Percentiles rank a stretch among this genome's conserved stretches.
Conservation (phyloP, 2,888 invertebrate species). For the Ichneumon xanthorius region DNA sequence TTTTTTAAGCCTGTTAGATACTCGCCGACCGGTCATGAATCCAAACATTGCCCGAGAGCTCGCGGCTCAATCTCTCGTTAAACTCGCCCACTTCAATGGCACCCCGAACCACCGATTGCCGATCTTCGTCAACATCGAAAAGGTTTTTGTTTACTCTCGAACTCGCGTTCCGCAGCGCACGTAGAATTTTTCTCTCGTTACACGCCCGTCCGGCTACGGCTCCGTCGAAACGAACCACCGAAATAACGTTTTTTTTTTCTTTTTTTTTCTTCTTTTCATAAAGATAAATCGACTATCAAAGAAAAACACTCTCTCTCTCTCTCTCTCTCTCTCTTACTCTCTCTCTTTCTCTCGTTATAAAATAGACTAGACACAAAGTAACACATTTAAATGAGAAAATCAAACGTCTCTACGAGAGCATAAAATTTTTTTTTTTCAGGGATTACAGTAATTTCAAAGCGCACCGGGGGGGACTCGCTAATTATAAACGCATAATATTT, state of each 20-base stretch:
- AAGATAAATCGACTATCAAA: slow-evolving; percentile 15
- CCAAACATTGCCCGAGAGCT: slow-evolving; percentile 44
- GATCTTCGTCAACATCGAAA: slow-evolving; percentile 52
- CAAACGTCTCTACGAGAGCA: slow-evolving; percentile 36
- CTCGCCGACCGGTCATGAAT: slow-evolving; percentile 55
- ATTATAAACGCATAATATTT: slow-evolving; percentile 56
- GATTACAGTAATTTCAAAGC: slow-evolving; percentile 52
- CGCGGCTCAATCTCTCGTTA: slow-evolving; percentile 13
- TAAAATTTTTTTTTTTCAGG: slow-evolving; percentile 40
- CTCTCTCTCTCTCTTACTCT: background rate
- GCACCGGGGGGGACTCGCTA: slow-evolving; percentile 53
- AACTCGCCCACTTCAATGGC: slow-evolving; percentile 43
- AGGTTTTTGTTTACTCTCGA: slow-evolving; percentile 2
- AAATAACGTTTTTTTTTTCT: slow-evolving; percentile 13
- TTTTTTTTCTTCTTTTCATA: slow-evolving; percentile 25
- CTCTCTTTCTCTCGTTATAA: slow-evolving; percentile 23
- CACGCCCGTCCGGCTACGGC: background rate
- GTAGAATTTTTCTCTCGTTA: slow-evolving; percentile 29
- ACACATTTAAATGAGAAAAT: slow-evolving; percentile 42
- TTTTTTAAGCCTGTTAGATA: slow-evolving; percentile 43
- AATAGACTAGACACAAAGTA: slow-evolving; percentile 62
- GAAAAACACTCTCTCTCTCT: background rate
- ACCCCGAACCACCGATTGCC: slow-evolving; percentile 50
- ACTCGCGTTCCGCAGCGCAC: slow-evolving; percentile 66
- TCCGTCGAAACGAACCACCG: background rate